Conservation (phyloP, 1,140 invertebrate species). For the Orussus abietinus region DNA sequence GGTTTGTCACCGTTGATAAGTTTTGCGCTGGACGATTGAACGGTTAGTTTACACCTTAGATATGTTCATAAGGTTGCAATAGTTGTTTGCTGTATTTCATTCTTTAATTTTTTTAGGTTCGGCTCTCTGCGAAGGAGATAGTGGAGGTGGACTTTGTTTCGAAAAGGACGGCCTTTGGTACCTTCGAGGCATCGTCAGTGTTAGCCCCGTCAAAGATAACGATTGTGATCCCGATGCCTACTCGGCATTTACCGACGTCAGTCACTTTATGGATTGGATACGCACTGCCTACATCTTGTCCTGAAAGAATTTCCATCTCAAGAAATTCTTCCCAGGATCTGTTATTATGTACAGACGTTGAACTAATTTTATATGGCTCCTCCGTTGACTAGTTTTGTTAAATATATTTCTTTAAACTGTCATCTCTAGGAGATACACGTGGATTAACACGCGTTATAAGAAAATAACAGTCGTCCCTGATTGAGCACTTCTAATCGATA, state of each 20-base stretch:
- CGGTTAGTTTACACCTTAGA: conserved; percentile 18
- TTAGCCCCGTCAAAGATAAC: conserved; percentile 21
- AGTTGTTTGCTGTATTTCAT: neutral
- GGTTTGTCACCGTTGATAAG: conserved; percentile 30
- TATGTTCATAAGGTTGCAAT: neutral
- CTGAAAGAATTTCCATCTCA: neutral
- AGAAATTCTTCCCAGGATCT: conserved; percentile 1
- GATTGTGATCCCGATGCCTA: conserved; percentile 32
- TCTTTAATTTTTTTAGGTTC: conserved; percentile 20
- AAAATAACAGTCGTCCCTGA: conserved; percentile 20
- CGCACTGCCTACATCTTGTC: conserved; percentile 7
- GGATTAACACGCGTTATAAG: too few species aligned
- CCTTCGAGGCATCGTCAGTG: conserved; percentile 36
- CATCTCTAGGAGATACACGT: too few species aligned
- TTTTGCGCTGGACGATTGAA: conserved; percentile 32
- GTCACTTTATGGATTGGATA: conserved; percentile 31
- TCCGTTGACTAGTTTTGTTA: too few species aligned
- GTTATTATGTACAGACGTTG: conserved; percentile 18
- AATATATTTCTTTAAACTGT: too few species aligned
- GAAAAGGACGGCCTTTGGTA: conserved; percentile 25
- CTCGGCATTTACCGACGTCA: conserved; percentile 31
- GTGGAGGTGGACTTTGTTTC: conserved; percentile 36
- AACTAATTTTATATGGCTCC: conserved; percentile 29
- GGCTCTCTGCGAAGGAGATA: conserved; percentile 34
- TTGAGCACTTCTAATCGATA: too few species aligned